Conservation (phyloP, 1,140 invertebrate species). For the Drosophila cardini region DNA sequence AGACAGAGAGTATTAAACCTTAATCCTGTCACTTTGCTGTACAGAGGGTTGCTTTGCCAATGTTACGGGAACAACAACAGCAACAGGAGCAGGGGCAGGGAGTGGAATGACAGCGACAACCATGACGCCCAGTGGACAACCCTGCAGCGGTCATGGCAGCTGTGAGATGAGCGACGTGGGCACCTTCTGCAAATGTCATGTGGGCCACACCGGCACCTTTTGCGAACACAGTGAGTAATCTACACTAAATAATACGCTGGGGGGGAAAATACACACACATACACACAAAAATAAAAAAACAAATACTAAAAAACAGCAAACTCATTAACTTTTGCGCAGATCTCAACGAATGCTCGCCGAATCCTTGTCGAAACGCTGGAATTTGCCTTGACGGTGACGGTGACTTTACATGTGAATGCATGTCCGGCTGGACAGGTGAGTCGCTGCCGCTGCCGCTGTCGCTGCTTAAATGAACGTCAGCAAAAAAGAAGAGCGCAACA, state of each 20-base stretch:
- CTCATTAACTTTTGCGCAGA: slow-evolving; percentile 86
- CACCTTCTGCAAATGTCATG: slow-evolving; percentile 90
- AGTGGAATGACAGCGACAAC: slow-evolving; percentile 28
- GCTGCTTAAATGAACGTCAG: slow-evolving; percentile 70
- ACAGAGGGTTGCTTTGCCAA: slow-evolving; percentile 81
- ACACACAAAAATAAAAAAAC: slow-evolving; percentile 3
- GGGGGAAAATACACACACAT: slow-evolving; percentile 6
- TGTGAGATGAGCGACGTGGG: slow-evolving; percentile 88
- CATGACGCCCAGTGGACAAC: slow-evolving; percentile 83
- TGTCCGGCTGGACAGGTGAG: slow-evolving; percentile 91
- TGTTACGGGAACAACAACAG: slow-evolving; percentile 64
- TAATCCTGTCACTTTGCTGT: slow-evolving; percentile 55
- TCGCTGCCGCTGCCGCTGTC: slow-evolving; percentile 45
- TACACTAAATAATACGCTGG: neutral
- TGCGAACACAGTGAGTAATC: slow-evolving; percentile 89
- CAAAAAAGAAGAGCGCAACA: slow-evolving; percentile 66
- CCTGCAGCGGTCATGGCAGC: slow-evolving; percentile 92
- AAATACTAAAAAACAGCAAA: slow-evolving; percentile 52
- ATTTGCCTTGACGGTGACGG: slow-evolving; percentile 91
- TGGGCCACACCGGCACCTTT: slow-evolving; percentile 91
- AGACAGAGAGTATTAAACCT: slow-evolving; percentile 28
- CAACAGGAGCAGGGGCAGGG: neutral
- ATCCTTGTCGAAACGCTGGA: slow-evolving; percentile 91
- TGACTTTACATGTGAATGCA: slow-evolving; percentile 90
- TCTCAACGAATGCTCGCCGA: slow-evolving; percentile 91